Evolutionary conservation across 2,113 vertebrate species (phyloP).

Genomic region (Formicarius rufipectus): DNA sequence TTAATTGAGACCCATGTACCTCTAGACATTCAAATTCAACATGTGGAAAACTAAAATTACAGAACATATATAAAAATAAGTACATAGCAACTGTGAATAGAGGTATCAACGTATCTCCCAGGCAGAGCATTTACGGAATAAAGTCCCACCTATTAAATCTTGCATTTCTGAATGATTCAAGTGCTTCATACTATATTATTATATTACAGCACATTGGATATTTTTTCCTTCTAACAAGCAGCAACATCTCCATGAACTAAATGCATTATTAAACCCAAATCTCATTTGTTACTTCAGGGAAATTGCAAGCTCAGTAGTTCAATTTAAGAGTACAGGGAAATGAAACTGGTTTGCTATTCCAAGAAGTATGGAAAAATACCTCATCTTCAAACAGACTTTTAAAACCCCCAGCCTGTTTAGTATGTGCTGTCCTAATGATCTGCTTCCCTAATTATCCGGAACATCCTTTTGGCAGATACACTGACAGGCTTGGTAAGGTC

Average conservation of each 20-base stretch:
- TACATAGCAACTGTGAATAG: not conserved
- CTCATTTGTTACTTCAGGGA: not conserved
- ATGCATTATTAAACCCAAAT: fast-evolving
- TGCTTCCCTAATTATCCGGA: not conserved
- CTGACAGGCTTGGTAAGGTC: not conserved
- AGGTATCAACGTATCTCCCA: fast-evolving
- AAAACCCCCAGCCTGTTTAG: not conserved
- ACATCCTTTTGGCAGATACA: not conserved
- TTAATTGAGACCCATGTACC: not conserved
- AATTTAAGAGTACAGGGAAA: not conserved
- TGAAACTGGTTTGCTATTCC: not conserved
- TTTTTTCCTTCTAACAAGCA: not conserved
- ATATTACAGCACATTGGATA: not conserved
- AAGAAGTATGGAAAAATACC: not conserved
- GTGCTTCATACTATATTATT: not conserved
- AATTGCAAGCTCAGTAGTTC: not conserved
- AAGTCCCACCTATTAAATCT: not conserved
- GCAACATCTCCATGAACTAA: not conserved
- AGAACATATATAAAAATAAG: not conserved
- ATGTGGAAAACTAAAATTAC: not conserved
- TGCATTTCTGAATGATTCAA: not conserved
- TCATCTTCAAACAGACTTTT: not conserved
- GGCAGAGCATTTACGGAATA: not conserved
- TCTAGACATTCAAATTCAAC: not conserved
- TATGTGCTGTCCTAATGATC: not conserved